Conservation (phyloP, 1,140 invertebrate species). For the Lordiphosa collinella region DNA sequence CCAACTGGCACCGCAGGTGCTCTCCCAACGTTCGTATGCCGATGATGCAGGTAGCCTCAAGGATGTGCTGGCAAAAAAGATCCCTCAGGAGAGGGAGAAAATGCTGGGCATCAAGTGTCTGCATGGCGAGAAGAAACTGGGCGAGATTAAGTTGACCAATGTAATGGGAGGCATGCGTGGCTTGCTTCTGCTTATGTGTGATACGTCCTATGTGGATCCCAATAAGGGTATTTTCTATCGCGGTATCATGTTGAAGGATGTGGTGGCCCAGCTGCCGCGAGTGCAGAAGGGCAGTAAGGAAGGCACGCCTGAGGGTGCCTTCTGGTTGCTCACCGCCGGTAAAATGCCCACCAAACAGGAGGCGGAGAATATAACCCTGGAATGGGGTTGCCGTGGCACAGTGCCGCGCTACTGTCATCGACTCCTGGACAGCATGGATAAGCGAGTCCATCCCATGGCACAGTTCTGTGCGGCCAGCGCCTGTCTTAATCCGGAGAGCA, state of each 20-base stretch:
- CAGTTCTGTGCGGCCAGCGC: constrained; percentile 95
- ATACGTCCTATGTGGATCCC: constrained; percentile 95
- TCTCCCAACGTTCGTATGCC: neutral
- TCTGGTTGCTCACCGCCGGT: constrained; percentile 95
- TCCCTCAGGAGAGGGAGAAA: constrained; percentile 18
- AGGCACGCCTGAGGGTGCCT: constrained; percentile 95
- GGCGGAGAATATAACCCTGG: constrained; percentile 89
- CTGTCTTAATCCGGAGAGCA: constrained; percentile 93
- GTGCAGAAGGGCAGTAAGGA: constrained; percentile 91
- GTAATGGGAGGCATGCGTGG: constrained; percentile 98
- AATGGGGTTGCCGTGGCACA: constrained; percentile 89
- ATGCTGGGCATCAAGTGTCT: constrained; percentile 32
- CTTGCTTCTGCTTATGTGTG: constrained; percentile 95
- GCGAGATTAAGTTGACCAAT: constrained; percentile 21
- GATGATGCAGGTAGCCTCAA: constrained; percentile 4
- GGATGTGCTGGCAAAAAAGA: constrained; percentile 23
- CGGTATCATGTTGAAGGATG: constrained; percentile 94
- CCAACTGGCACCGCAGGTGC: neutral
- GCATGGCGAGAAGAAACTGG: constrained; percentile 27
- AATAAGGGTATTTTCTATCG: constrained; percentile 97
- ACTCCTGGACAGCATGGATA: constrained; percentile 96
- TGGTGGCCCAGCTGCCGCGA: constrained; percentile 92
- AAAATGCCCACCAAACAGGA: constrained; percentile 91
- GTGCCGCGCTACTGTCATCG: constrained; percentile 95
- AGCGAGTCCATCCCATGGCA: constrained; percentile 95